Base-by-base conservation (phyloP, 2,797 vertebrate species). In the Notoglanidium macrostoma region DNA sequence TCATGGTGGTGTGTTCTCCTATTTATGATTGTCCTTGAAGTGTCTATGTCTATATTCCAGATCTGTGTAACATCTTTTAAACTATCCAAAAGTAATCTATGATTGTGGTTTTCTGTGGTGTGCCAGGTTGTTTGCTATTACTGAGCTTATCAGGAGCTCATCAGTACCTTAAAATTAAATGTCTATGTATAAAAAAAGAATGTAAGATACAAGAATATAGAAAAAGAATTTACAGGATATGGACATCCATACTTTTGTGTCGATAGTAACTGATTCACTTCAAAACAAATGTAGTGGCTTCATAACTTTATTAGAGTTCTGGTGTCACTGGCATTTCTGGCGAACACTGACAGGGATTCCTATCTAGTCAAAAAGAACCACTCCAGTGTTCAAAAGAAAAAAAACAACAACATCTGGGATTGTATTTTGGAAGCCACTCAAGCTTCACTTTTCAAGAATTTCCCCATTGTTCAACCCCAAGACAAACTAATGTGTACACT, bases 371-470 rank as follows among this genome's bases (percentile, higher is more conserved):
- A 76, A 54, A 14, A 76, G 49, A 76, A 76, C 49, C 73, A 54
- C 26, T 29, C 26, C 21, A 46, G 26, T 26, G 70, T 29, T 54
- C 6, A 76, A 74, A 23, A 74, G 44, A 23, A 73, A 23, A 74
- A 76, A 76, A 74, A 12, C 2, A 70, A n/a, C 49, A 54, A 54
- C 74, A 59, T 80, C 55, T 61, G 55, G 35, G 55, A 63, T 81
- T 81, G 57, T 57, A 81, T 63, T 32, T 63, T 81, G 78, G 78
- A 63, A 61, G 23, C 35, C 35, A 63, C 35, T n/a, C 55, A 80
- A 44, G 57, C 78, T 61, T 79, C 54, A 79, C 5, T 10, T 79
- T 79, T 79, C 54, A 79, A 51, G 79, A 63, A 81, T 81, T 81
- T 63, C 79, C 78, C 57, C 35, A 63, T 63, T 81, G 29, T 79